phyloP scores from a whole-genome alignment of 2,797 vertebrate genomes.

The Aselliscus stoliczkanus region DNA sequence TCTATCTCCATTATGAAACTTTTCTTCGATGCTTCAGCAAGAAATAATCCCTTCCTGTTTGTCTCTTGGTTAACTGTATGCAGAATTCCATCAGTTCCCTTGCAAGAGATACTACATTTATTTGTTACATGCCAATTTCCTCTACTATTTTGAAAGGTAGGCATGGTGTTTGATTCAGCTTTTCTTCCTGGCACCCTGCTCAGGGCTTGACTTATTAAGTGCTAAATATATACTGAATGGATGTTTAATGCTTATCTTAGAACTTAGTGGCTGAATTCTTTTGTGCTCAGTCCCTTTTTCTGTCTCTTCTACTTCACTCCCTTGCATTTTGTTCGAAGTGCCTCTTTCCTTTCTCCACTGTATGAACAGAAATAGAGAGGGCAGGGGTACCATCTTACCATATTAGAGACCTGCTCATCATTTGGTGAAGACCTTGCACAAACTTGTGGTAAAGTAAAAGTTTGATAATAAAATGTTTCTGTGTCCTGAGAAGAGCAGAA shows the following conservation, averaged over 20 bases:
- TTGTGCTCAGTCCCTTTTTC: not conserved
- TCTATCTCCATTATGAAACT: not conserved
- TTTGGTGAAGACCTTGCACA: not conserved
- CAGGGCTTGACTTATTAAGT: not conserved
- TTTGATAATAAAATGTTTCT: not conserved
- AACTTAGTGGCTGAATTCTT: not conserved
- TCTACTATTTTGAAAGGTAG: not conserved
- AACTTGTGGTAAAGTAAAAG: not conserved
- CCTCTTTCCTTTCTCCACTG: not conserved
- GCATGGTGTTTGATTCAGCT: not conserved
- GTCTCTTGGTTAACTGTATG: not conserved
- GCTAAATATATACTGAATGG: constrained; percentile 13
- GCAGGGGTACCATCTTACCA: not conserved
- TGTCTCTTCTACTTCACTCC: not conserved
- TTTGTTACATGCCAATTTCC: not conserved
- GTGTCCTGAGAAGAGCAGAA: not conserved
- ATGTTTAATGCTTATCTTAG: constrained; percentile 10
- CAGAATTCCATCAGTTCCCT: not conserved
- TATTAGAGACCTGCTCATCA: not conserved
- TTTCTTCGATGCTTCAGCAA: not conserved
- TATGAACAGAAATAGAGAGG: not conserved
- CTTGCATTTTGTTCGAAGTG: constrained; percentile 26
- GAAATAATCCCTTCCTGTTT: not conserved
- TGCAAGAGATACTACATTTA: not conserved
- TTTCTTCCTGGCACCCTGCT: not conserved